Evolutionary conservation across 2,113 vertebrate genomes (phyloP), one percentile per base, ranked within the genome.

Genomic region (Mirza zaza): DNA sequence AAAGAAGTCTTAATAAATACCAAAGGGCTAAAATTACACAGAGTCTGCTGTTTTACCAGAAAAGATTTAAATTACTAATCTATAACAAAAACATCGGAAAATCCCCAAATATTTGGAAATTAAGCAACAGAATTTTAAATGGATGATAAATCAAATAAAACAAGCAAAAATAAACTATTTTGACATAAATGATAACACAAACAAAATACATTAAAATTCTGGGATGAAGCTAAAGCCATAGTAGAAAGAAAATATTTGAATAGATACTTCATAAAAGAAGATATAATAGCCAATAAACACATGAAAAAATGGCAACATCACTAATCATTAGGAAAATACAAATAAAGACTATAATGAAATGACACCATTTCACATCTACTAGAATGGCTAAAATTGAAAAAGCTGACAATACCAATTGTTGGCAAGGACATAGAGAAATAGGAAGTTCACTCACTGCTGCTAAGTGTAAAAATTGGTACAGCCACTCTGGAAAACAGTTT

Each of bases 191-290:
- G n/a, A 61, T 83, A 63, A 50, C n/a, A 85, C 81, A 77, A 94
- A 61, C 25, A 83, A 50, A 91, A 52, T 23, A n/a, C 32, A 50
- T 75, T 68, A 59, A 89, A 39, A 87, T 63, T 92, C 23, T 50
- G 18, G 18, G 59, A 52, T 34, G n/a, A 4, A 71, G 55, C 5
- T 85, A 71, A 81, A 14, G 25, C 18, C 73, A 10, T 65, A 84
- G 13, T 25, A 86, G 59, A 94, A 73, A 45, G 52, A 76, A 93
- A 50, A 89, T 84, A 87, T 95, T 97, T 87, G 13, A 95, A 61
- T 4, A 97, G 34, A 71, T 39, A 82, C 5, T 8, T 59, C n/a
- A 48, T 48, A 67, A 80, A 85, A 52, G 23, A 9, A 57, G 4
- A 42, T 70, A n/a, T 27, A 20, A 20, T n/a, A 29, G 2, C 29